Conservation (phyloP, 2,888 invertebrate species). For the Diachrysia chrysitis region DNA sequence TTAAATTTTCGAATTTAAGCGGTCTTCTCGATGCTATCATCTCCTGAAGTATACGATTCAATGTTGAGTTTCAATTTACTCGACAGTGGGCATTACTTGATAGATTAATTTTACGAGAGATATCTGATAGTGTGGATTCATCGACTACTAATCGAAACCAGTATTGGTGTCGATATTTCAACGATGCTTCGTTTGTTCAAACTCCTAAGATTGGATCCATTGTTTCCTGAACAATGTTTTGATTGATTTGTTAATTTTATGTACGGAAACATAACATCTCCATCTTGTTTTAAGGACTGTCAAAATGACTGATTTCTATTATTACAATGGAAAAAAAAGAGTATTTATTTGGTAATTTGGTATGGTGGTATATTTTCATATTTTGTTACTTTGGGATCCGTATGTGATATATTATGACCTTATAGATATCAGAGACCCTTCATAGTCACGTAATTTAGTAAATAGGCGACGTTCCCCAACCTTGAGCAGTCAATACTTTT, state of each 20-base stretch:
- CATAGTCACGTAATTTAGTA: background rate
- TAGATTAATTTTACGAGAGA: slow-evolving; percentile 56
- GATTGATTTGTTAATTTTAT: slow-evolving; percentile 19
- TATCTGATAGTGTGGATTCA: slow-evolving; percentile 59
- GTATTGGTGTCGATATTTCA: slow-evolving; percentile 47
- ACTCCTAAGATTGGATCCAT: slow-evolving; percentile 41
- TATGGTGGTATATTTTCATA: background rate
- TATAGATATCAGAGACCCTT: background rate
- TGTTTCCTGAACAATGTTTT: slow-evolving; percentile 44
- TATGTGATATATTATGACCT: too few relatives aligned
- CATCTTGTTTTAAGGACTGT: slow-evolving; percentile 6
- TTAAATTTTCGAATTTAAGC: slow-evolving; percentile 22
- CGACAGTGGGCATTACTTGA: slow-evolving; percentile 42
- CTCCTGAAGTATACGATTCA: slow-evolving; percentile 30
- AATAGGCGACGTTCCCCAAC: background rate
- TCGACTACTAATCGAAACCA: slow-evolving; percentile 53
- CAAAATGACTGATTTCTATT: background rate
- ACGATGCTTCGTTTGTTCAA: slow-evolving; percentile 45
- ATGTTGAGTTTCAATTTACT: slow-evolving; percentile 54
- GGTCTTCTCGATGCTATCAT: slow-evolving; percentile 23
- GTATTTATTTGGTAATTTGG: background rate
- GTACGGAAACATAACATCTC: slow-evolving; percentile 29
- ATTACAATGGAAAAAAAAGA: background rate
- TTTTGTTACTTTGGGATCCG: too few relatives aligned
- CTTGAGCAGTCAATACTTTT: background rate